Percentiles rank a stretch among this genome's conserved stretches.
phyloP scores from a whole-genome alignment of 2,797 vertebrate species.

The Heteromormyrus szaboi region DNA sequence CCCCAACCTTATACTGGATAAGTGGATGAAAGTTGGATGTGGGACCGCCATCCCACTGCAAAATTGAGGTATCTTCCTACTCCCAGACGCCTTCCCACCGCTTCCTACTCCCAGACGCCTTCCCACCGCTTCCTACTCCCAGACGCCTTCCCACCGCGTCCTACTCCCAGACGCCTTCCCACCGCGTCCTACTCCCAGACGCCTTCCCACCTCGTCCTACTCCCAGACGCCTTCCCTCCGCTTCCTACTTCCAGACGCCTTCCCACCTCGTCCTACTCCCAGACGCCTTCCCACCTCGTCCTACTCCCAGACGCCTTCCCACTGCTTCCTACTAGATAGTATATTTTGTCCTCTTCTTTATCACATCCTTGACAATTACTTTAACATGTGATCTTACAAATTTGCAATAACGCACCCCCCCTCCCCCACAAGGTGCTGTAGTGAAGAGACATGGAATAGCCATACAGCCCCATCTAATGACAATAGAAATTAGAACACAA shows the following conservation, averaged over 20 bases:
- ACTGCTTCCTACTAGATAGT: background rate
- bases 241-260: background rate
- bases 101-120: too few relatives aligned
- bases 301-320: background rate
- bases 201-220: background rate
- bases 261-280: background rate
- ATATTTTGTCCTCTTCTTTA: constrained; percentile 21
- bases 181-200: background rate
- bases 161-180: background rate
- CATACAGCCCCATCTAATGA: background rate
- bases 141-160: background rate
- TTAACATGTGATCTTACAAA: background rate
- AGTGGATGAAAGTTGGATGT: background rate
- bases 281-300: background rate
- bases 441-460: background rate
- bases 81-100: too few relatives aligned
- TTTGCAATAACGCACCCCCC: background rate
- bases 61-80: too few relatives aligned
- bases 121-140: too few relatives aligned
- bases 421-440: background rate
- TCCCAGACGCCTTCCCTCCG: too few relatives aligned
- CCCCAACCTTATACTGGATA: background rate
- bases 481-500: background rate
- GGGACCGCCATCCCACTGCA: too few relatives aligned
- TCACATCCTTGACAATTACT: constrained; percentile 1